phyloP scores from a whole-genome alignment of 2,797 vertebrate species.

The Sebastes baramenuke region DNA sequence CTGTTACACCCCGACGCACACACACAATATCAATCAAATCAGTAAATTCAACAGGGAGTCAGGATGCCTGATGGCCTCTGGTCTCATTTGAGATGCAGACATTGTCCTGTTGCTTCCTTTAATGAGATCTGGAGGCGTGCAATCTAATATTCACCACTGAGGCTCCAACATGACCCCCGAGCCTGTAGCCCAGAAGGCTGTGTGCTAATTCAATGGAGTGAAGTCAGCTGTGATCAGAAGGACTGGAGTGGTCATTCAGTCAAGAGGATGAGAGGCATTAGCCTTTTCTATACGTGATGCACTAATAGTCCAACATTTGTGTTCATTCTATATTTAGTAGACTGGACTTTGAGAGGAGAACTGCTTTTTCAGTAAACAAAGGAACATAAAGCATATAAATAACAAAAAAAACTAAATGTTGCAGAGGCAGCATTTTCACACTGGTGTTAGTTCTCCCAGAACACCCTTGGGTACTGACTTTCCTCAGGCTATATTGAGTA shows the following conservation, averaged over 20 bases:
- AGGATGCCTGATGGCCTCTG: constrained; percentile 65
- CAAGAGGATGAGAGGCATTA: constrained; percentile 29
- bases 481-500: neutral
- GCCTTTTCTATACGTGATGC: neutral
- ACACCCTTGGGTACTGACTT: neutral
- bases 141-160: constrained; percentile 80
- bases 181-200: constrained; percentile 61
- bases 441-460: neutral
- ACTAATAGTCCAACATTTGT: neutral
- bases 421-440: neutral
- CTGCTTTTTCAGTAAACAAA: constrained; percentile 1
- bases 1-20: constrained; percentile 33
- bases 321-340: constrained; percentile 5
- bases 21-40: constrained; percentile 68
- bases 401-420: neutral
- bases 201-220: constrained; percentile 75
- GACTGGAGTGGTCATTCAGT: constrained; percentile 51
- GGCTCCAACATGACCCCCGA: constrained; percentile 70
- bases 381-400: neutral
- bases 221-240: constrained; percentile 70
- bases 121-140: constrained; percentile 82
- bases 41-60: constrained; percentile 62
- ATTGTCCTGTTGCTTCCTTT: constrained; percentile 79
- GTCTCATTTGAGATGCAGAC: constrained; percentile 78
- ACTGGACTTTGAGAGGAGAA: neutral